phyloP scores from a whole-genome alignment of 2,888 invertebrate genomes.

The Pandemis corylana region DNA sequence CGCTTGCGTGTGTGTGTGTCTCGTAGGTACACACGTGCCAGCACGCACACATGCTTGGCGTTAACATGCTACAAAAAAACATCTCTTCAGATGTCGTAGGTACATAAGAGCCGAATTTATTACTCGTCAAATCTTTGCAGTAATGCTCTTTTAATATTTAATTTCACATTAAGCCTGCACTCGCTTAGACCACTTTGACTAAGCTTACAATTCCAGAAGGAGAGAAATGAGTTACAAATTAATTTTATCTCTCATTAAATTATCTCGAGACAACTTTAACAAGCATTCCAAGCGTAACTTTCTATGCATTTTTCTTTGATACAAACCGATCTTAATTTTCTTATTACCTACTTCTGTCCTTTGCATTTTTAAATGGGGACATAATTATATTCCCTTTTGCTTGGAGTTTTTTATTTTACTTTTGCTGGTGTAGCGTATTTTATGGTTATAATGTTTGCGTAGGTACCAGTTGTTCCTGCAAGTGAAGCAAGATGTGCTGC shows the following conservation, averaged over 20 bases:
- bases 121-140: conserved; percentile 71
- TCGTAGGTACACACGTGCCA: too few species aligned
- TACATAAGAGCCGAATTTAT: conserved; percentile 61
- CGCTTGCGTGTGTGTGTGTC: too few species aligned
- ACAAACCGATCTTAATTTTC: conserved; percentile 23
- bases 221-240: conserved; percentile 56
- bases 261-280: conserved; percentile 33
- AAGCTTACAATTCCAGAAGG: conserved; percentile 53
- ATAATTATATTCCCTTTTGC: conserved; percentile 1
- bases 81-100: conserved; percentile 52
- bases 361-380: conserved; percentile 22
- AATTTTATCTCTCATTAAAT: conserved; percentile 39
- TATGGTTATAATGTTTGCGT: conserved; percentile 40
- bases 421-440: not conserved
- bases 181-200: conserved; percentile 56
- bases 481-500: conserved; percentile 97
- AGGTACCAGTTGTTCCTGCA: conserved; percentile 99
- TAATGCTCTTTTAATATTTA: conserved; percentile 80
- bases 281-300: conserved; percentile 39
- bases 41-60: too few species aligned
- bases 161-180: conserved; percentile 69
- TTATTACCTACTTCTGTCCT: conserved; percentile 17
- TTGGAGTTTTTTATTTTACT: not conserved
- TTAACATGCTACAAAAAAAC: conserved; percentile 52
- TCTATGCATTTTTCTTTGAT: conserved; percentile 31